Base-by-base conservation (phyloP, 2,797 vertebrate genomes). In the Ctenopoma kingsleyae region DNA sequence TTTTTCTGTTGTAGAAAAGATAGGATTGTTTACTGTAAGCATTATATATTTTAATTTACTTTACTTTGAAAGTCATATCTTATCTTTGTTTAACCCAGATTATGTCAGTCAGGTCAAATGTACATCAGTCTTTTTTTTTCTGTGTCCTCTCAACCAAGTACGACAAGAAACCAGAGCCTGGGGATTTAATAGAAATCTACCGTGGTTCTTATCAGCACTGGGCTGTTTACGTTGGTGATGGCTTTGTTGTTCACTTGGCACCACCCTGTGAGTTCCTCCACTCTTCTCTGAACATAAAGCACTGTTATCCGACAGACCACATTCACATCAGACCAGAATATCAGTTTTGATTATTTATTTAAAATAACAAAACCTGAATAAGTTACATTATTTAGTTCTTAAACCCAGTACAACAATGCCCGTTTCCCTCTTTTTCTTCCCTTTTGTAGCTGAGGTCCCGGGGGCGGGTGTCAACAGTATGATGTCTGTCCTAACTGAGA, bases 101-200 rank as follows among this genome's bases (percentile, higher is more conserved):
- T 10, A 7, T 27, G 6, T 67, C 40, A 50, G 44, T 40, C 17
- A 20, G 32, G 49, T 67, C 44, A 67, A 61, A 64, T 6, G 1
- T 71, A 2, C 4, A 41, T 35, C 40, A 32, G 3, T 16, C 56
- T 1, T 30, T 69, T n/a, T 63, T 67, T 32, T 3, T 13, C n/a
- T 56, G 7, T 82, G 3, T 68, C 3, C 51, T 58, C 3, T 60
- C 6, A 64, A 74, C n/a, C 16, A 66, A 94, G 89, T 85, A 82
- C 73, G 88, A 94, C 1, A 36, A 72, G 47, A 93, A 94, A 60
- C 92, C 91, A 5, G 54, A 95, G 48, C 67, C 15, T 1, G 95
- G 95, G 2, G 95, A 96, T 78, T 64, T 96, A 71, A 93, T 96
- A 1, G 95, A 96, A 78, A 92, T 96, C 49, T 88, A 83, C 57